These are phyloP conservation scores for Drosophila tanythrix DNA, from an alignment of 2,888 invertebrate species.

Conservation along the genomic window DNA sequence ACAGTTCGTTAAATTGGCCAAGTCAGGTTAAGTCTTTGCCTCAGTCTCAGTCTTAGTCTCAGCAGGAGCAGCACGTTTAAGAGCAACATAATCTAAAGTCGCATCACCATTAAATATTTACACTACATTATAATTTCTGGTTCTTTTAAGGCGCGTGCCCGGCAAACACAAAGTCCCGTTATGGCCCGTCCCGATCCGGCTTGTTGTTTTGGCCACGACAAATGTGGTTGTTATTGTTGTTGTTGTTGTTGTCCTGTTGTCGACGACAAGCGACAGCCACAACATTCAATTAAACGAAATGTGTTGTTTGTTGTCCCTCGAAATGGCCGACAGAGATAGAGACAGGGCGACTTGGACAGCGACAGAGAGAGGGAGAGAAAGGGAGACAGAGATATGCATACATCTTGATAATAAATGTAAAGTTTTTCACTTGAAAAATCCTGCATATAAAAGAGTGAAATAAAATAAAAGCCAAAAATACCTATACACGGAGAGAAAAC, in stretches of 20 bases:
- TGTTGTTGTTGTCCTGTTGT: constrained; percentile 27
- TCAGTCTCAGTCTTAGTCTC: constrained; percentile 1
- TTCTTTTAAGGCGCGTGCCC: constrained; percentile 57
- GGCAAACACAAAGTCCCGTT: constrained; percentile 35
- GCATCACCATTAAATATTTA: constrained; percentile 79
- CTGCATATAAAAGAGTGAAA: constrained; percentile 61
- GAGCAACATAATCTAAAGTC: constrained; percentile 69
- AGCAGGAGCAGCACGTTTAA: constrained; percentile 56
- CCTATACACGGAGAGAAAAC: not conserved
- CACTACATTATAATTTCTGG: constrained; percentile 78
- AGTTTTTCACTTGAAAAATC: constrained; percentile 69
- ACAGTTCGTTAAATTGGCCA: constrained; percentile 70
- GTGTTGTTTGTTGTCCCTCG: constrained; percentile 74
- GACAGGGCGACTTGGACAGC: not conserved
- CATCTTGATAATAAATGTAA: constrained; percentile 74
- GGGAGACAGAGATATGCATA: constrained; percentile 11
- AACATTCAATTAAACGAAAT: constrained; percentile 80
- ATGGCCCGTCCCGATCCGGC: not conserved
- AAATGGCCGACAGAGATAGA: constrained; percentile 29
- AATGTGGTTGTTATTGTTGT: constrained; percentile 13
- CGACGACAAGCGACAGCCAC: constrained; percentile 63
- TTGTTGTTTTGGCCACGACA: constrained; percentile 8
- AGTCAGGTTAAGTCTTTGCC: constrained; percentile 7
- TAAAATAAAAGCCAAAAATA: constrained; percentile 47
- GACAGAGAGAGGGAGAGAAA: not conserved